Conservation (phyloP, 2,113 vertebrate species). For the Panurus biarmicus region DNA sequence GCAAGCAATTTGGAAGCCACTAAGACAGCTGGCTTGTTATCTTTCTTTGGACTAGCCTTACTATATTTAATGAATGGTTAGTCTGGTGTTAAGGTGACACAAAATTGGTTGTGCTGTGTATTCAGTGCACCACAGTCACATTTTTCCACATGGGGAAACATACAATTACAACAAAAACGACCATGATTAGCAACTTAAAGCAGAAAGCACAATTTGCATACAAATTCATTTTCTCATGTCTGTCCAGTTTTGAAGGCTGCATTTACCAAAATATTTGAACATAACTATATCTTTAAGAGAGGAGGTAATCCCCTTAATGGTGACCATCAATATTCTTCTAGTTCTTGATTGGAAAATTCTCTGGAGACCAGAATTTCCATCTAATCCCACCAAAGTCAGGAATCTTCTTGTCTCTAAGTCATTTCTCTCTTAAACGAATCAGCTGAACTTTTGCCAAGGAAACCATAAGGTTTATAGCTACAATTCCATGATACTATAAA, state of each 20-base stretch:
- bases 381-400: background rate
- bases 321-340: background rate
- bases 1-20: background rate
- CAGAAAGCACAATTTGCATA: background rate
- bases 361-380: background rate
- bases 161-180: constrained; percentile 13
- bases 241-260: background rate
- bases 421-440: background rate
- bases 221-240: background rate
- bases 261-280: background rate
- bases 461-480: constrained; percentile 8
- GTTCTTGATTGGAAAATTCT: background rate
- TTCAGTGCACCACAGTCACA: background rate
- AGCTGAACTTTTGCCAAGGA: constrained; percentile 8
- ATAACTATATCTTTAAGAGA: background rate
- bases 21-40: constrained; percentile 18
- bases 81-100: background rate
- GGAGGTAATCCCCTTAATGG: background rate
- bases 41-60: constrained; percentile 22
- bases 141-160: constrained; percentile 22
- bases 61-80: constrained; percentile 25
- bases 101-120: background rate
- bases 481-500: background rate
- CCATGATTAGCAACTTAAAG: constrained; percentile 4
- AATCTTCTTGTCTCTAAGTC: background rate